phyloP scores from a whole-genome alignment of 2,888 invertebrate species.

The Noctua fimbriata region DNA sequence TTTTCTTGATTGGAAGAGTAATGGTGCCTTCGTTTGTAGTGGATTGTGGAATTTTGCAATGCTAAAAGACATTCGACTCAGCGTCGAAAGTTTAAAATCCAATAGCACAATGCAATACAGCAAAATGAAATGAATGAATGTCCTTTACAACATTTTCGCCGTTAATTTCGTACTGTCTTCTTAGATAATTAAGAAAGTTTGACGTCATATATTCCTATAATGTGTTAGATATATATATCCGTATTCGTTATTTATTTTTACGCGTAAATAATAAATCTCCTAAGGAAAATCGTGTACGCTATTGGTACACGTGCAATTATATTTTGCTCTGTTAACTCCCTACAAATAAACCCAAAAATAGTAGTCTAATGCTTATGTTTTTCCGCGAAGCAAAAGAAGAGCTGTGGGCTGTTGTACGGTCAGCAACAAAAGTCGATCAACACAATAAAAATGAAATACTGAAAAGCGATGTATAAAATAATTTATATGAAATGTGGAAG shows the following conservation, averaged over 20 bases:
- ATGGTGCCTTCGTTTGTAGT: not conserved
- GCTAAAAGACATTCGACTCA: too few relatives aligned
- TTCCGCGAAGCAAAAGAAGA: conserved; percentile 8
- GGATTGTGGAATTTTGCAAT: not conserved
- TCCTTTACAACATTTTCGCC: not conserved
- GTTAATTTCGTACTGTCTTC: not conserved
- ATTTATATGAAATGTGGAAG: not conserved
- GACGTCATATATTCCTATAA: too few relatives aligned
- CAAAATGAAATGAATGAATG: not conserved
- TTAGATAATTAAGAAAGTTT: not conserved
- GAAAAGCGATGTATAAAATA: not conserved
- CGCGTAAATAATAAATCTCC: not conserved
- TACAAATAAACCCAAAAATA: conserved; percentile 21
- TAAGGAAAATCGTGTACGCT: conserved; percentile 16
- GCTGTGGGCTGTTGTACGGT: not conserved
- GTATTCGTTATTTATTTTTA: not conserved
- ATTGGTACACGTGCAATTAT: not conserved
- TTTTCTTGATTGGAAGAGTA: not conserved
- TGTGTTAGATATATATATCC: too few relatives aligned
- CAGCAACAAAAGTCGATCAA: not conserved
- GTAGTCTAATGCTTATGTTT: conserved; percentile 4
- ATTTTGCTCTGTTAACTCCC: conserved; percentile 6
- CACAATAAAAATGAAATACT: not conserved
- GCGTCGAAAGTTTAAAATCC: not conserved
- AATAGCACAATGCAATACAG: not conserved